A percentile compares a stretch with the other conserved stretches of the same genome.
Conservation (phyloP, 1,140 invertebrate genomes). For the Ceratina australensis region DNA sequence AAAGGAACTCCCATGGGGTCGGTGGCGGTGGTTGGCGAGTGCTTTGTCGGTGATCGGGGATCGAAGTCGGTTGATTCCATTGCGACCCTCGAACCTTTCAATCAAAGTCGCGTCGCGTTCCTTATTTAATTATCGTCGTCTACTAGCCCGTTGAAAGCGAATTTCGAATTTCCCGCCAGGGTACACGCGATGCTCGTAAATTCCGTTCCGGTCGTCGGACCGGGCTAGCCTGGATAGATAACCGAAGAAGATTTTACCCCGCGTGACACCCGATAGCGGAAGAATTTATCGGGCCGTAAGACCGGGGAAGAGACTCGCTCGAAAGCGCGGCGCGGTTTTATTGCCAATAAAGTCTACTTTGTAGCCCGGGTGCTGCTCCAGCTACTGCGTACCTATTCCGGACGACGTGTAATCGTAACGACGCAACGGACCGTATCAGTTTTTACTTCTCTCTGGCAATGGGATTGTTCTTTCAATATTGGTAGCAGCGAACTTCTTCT, state of each 20-base stretch:
- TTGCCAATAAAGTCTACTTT: slow-evolving; percentile 55
- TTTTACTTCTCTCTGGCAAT: slow-evolving; percentile 10
- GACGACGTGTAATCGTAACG: slow-evolving; percentile 51
- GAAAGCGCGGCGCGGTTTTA: slow-evolving; percentile 53
- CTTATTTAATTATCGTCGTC: slow-evolving; percentile 23
- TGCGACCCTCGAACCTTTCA: neutral
- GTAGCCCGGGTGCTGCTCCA: no score
- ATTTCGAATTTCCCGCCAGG: slow-evolving; percentile 11
- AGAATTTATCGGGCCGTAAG: slow-evolving; percentile 61
- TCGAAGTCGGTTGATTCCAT: neutral
- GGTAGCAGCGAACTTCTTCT: neutral
- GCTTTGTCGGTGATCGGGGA: slow-evolving; percentile 22
- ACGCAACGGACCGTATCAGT: neutral
- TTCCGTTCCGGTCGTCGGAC: slow-evolving; percentile 41
- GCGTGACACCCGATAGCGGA: slow-evolving; percentile 43
- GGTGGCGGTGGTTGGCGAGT: no score
- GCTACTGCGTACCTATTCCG: slow-evolving; percentile 1
- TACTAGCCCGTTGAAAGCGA: neutral
- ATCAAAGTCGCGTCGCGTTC: neutral
- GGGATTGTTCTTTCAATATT: neutral
- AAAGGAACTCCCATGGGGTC: slow-evolving; percentile 19
- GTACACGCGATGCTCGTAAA: slow-evolving; percentile 30
- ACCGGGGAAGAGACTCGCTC: slow-evolving; percentile 29
- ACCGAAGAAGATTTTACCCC: slow-evolving; percentile 48
- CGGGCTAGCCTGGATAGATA: slow-evolving; percentile 45